Base-by-base conservation (phyloP, 2,888 invertebrate species). In the Sussaba pulchella region DNA sequence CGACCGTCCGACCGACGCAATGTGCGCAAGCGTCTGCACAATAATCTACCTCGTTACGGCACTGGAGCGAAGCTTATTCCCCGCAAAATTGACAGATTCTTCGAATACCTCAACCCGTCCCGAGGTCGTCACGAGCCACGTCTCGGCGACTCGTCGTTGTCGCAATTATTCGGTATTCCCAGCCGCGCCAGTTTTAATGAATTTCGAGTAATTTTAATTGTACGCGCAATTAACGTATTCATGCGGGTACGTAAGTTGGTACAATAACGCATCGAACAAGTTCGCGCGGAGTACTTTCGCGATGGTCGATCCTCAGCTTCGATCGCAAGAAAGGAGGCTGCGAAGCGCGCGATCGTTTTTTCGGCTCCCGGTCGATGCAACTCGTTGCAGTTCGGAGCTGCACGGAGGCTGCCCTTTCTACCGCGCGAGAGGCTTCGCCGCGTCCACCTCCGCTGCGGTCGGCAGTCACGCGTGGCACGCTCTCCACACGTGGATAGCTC, bases 391-490 rank as follows among this genome's bases (percentile, higher is more conserved):
- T 31, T 31, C n/a, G n/a, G n/a, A 31, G 31, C 31, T 31, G n/a
- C n/a, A n/a, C 31, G 2, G 26, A 17, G 41, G 14, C 41, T 39
- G 21, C 64, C 64, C 73, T 78, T 57, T 81, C 63, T 59, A 41
- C 67, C 31, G 12, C 59, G 31, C 31, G 12, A 52, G 31, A 69
- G 21, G 2, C 19, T 26, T 74, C 8, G 50, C 61, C 57, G 43
- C 66, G 43, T 66, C 70, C 67, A 59, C 75, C 39, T 64, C 73
- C 78, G 45, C 72, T 72, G 21, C 63, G 52, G 76, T 73, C 74
- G 73, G 81, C 82, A 86, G 88, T 89, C 91, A 89, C 90, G 91
- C 90, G 89, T 88, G 90, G 91, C 91, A 91, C 91, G 91, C 89
- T 91, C 88, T 88, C 85, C 89, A 89, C 91, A 89, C 91, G 91